Base-by-base conservation (phyloP, 2,797 vertebrate genomes). In the Benthosema pterotum region DNA sequence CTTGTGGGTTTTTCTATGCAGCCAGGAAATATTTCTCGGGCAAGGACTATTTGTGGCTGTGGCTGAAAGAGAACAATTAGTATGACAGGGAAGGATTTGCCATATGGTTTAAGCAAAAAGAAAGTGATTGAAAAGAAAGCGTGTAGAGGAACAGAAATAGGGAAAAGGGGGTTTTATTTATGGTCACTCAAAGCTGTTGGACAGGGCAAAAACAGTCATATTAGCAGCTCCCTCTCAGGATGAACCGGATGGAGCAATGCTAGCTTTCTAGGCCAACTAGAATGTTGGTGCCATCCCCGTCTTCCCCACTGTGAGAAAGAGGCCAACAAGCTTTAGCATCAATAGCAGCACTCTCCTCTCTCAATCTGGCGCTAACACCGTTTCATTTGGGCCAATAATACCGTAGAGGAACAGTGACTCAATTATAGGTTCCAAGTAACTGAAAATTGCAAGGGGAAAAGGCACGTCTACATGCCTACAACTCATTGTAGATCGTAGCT, bases 51-150 rank as follows among this genome's bases (percentile, higher is more conserved):
- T 52, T 1, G 12, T 22, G 50, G 50, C 51, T 25, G 22, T 52
- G 22, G 51, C 5, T n/a, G 11, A 19, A 22, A 52, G 51, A 22
- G 51, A 52, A 22, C 51, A 32, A 52, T n/a, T 52, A 52, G 18
- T 17, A 52, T 6, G 18, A 17, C 22, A 28, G 19, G 9, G 12
- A 28, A 7, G 11, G 7, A 7, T 7, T 9, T 6, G 51, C 18
- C 18, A 52, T 7, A 28, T 25, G 51, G 13, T 52, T 52, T 52
- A 38, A 38, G 8, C 32, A 38, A 38, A n/a, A 38, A 38, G 8
- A 38, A 38, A 38, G 32, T 38, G 8, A 38, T 38, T 38, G 32
- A 38, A 38, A 28, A 28, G 28, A 32, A 7, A 38, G 32, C 3
- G 28, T 38, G 32, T 38, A 38, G 32, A 38, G 32, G 32, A 38